phyloP scores from a whole-genome alignment of 2,797 vertebrate genomes.

The Chrosomus eos region DNA sequence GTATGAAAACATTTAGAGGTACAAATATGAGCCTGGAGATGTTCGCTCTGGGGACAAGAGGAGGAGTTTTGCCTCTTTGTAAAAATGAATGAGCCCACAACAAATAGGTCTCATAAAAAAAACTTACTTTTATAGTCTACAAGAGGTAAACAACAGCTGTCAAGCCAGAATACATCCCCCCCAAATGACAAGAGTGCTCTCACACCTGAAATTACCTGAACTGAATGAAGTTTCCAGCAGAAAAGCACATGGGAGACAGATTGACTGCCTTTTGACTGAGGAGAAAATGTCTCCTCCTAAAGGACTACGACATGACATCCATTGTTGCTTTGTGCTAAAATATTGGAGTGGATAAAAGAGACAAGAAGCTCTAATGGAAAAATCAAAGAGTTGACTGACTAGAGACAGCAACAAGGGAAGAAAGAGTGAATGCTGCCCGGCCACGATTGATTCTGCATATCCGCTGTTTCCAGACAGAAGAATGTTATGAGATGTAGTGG shows the following conservation, averaged over 20 bases:
- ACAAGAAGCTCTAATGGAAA: conserved; percentile 30
- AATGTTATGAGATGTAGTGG: conserved; percentile 27
- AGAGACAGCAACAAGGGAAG: background rate
- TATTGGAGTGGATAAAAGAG: conserved; percentile 13
- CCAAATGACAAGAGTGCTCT: background rate
- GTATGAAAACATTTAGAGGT: conserved; percentile 24
- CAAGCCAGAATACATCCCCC: background rate
- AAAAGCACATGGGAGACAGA: conserved; percentile 8
- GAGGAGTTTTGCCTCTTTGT: conserved; percentile 8
- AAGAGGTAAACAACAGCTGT: conserved; percentile 35
- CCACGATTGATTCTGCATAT: conserved; percentile 26
- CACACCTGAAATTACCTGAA: conserved; percentile 21
- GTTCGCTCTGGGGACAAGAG: conserved; percentile 15
- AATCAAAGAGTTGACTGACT: conserved; percentile 21
- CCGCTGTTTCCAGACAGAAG: conserved; percentile 25
- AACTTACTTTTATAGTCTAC: conserved; percentile 1
- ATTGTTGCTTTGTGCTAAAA: conserved; percentile 23
- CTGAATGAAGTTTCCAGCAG: background rate
- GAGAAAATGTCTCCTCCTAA: background rate
- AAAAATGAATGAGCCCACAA: conserved; percentile 24
- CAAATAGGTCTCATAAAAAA: background rate
- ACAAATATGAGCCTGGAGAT: conserved; percentile 39
- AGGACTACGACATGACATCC: background rate
- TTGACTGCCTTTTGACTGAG: background rate
- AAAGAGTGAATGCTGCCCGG: conserved; percentile 4